Conservation (phyloP, 2,797 vertebrate species). For the Lutjanus argentimaculatus region DNA sequence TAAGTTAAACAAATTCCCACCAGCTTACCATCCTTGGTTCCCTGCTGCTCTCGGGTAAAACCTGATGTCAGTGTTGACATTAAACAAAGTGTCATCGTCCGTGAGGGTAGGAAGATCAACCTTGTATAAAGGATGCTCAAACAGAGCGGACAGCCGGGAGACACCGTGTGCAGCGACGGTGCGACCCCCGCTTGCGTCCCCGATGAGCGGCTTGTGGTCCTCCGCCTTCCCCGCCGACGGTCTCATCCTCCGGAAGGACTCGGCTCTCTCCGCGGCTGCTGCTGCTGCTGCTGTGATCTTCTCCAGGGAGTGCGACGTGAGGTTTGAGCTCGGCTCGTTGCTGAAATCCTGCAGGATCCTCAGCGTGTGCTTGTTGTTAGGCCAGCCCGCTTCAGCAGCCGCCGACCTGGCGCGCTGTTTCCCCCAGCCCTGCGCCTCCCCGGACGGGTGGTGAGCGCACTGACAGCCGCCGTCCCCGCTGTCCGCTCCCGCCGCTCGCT, state of each 20-base stretch:
- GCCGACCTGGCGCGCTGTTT: conserved; percentile 81
- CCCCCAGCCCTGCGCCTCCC: conserved; percentile 86
- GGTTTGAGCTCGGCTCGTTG: conserved; percentile 94
- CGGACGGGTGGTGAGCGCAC: conserved; percentile 87
- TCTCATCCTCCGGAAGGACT: conserved; percentile 63
- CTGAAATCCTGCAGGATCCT: conserved; percentile 96
- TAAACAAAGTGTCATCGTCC: conserved; percentile 93
- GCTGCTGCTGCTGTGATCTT: conserved; percentile 77
- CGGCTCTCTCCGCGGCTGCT: conserved; percentile 63
- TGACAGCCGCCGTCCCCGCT: conserved; percentile 87
- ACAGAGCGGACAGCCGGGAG: conserved; percentile 88
- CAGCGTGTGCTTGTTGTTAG: conserved; percentile 95
- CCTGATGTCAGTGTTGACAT: conserved; percentile 93
- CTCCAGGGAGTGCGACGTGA: conserved; percentile 91
- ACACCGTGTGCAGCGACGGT: conserved; percentile 51
- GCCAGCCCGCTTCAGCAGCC: conserved; percentile 89
- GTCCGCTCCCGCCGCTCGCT: conserved; percentile 83
- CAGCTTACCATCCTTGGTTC: conserved; percentile 92
- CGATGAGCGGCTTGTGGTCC: conserved; percentile 82
- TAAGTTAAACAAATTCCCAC: conserved; percentile 12
- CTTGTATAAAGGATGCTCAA: conserved; percentile 91
- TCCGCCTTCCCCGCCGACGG: conserved; percentile 68
- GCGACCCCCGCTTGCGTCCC: conserved; percentile 68
- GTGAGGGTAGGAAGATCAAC: conserved; percentile 86
- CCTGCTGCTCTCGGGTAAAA: conserved; percentile 91